Evolutionary conservation across 2,113 vertebrate genomes (phyloP), one percentile per base, ranked within the genome.

Genomic region (Propithecus coquereli): DNA sequence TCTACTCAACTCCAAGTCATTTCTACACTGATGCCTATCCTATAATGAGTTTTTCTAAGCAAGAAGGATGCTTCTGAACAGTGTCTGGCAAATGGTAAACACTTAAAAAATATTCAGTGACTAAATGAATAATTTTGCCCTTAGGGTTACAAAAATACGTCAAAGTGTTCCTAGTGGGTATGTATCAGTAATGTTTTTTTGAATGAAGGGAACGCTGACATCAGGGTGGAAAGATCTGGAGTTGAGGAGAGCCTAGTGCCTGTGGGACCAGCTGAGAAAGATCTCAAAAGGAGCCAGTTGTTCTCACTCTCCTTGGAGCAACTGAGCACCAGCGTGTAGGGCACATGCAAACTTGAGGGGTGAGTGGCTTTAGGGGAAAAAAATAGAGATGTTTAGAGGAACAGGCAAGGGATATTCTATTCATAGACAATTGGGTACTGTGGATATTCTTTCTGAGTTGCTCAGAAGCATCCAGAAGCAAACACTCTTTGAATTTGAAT

Each of bases 401-500:
- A 94, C 34, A 9, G 37, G 18, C 27, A 59, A 71, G 22, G 18
- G 3, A 22, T 40, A 0, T 61, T 87, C 32, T 65, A 8, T 27
- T 47, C 30, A 47, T 34, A 27, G 45, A 57, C n/a, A 63, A 3
- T 0, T 40, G 52, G 25, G 8, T 18, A 52, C 37, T 30, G 30
- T 8, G 73, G n/a, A 34, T 79, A 63, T 45, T 54, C 37, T 86
- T 54, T 84, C 70, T 61, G 34, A 50, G 37, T 95, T 66, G 47
- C 68, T 68, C 47, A 37, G 22, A 86, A 80, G 70, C 30, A 2
- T 59, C 93, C 40, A 70, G 52, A 87, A 88, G 86, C 27, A 77
- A 50, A 76, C 27, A 5, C 16, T 34, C 8, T 82, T 81, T 95
- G 81, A 45, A 68, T 88, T n/a, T 73, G 54, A 95, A 76, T 92